Percentiles rank a stretch among this genome's conserved stretches.
Evolutionary conservation across 2,888 invertebrate genomes (phyloP).

Genomic region (Cosmia pyralina): DNA sequence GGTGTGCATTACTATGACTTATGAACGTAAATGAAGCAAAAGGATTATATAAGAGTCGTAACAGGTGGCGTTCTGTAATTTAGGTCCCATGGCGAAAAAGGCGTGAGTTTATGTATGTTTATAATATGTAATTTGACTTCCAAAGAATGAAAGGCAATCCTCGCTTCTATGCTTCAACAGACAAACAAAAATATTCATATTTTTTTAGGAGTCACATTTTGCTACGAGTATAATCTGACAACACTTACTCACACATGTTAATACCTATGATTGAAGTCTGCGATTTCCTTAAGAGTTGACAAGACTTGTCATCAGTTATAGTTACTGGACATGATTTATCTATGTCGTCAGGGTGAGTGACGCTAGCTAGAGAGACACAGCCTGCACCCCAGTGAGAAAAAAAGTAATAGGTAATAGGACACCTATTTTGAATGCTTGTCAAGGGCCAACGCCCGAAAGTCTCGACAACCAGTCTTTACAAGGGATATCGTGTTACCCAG

Average conservation of each 20-base stretch:
- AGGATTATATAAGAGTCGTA: neutral
- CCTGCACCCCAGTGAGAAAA: neutral
- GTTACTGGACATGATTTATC: conserved; percentile 31
- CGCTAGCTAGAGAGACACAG: neutral
- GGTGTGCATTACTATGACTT: too few relatives aligned
- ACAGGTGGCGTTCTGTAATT: neutral
- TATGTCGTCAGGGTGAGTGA: conserved; percentile 22
- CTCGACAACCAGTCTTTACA: neutral
- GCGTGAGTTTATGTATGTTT: neutral
- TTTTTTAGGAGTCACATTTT: neutral
- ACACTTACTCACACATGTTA: neutral
- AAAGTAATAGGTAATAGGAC: neutral
- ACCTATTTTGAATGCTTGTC: neutral
- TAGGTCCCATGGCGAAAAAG: neutral
- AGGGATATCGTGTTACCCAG: too few relatives aligned
- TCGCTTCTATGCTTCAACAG: neutral
- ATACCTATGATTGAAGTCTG: neutral
- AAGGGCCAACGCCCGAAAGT: neutral
- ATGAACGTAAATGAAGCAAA: too few relatives aligned
- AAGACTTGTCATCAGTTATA: conserved; percentile 11
- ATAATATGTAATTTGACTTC: too few relatives aligned
- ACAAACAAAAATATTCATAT: neutral
- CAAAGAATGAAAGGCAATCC: neutral
- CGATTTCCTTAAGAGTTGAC: conserved; percentile 8
- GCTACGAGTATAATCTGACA: neutral